Base-by-base conservation (phyloP, 2,797 vertebrate genomes). In the Alcedo quadribrachys region DNA sequence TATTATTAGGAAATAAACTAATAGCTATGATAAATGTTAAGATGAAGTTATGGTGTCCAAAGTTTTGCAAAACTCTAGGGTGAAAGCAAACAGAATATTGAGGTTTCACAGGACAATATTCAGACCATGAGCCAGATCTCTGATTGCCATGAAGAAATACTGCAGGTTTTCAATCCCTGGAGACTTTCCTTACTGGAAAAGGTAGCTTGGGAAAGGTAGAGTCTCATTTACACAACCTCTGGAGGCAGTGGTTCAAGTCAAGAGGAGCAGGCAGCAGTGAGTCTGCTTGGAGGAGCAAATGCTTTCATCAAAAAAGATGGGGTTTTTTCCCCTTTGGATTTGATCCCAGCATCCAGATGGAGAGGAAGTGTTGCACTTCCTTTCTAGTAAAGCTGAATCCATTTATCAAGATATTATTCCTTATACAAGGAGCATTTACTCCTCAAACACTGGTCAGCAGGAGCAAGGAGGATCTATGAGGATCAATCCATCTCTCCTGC, bases 291-390 rank as follows among this genome's bases (percentile, higher is more conserved):
- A 71, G 63, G 25, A 88, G 14, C 19, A 89, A 62, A 89, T 85
- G 6, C 30, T 79, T 54, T 45, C 62, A 81, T 30, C 57, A 79
- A 91, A 89, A 89, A 37, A 54, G 15, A 62, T 51, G 15, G 7
- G 1, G 81, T 33, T 77, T 68, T 54, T 42, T 81, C 89, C 93
- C 51, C 71, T 58, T 92, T 89, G 86, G 81, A 90, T 87, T 82
- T 63, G 45, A 85, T 93, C 76, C 86, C 81, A 94, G 76, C 22
- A 78, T 65, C 93, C 83, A 90, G 73, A 88, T 62, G 50, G 66
- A 45, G 68, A 92, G 76, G 78, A 87, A 85, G 43, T 11, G 33
- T 43, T 80, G 54, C 35, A 21, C 37, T 83, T 87, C n/a, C 65
- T 78, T 73, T 24, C 53, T 50, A 89, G 76, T 33, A 87, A 83